A percentile compares a stretch with the other conserved stretches of the same genome.
Conservation (phyloP, 2,113 vertebrate species). For the Ovis aries region DNA sequence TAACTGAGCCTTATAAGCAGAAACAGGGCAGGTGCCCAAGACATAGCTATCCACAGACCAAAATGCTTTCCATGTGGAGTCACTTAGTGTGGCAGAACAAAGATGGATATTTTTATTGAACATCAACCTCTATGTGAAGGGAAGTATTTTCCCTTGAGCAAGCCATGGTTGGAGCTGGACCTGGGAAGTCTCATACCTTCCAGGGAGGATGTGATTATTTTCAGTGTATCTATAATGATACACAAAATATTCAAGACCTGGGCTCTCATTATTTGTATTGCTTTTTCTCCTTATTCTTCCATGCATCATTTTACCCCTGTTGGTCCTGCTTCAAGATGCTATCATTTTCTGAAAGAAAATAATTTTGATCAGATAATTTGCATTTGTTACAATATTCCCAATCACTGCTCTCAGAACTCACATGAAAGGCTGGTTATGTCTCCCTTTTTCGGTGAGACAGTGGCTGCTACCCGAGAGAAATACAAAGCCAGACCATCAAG, state of each 20-base stretch:
- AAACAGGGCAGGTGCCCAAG: not conserved
- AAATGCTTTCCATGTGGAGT: not conserved
- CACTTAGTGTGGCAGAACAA: not conserved
- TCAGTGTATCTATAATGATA: not conserved
- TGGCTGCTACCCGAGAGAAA: not conserved
- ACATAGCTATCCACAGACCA: not conserved
- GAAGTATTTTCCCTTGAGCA: not conserved
- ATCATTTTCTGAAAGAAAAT: not conserved
- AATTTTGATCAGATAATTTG: not conserved
- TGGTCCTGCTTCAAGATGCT: not conserved
- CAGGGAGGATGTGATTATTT: not conserved
- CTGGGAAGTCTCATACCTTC: not conserved
- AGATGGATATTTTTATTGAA: not conserved
- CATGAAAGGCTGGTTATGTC: not conserved
- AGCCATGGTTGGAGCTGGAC: not conserved
- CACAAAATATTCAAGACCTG: not conserved
- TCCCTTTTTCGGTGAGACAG: not conserved
- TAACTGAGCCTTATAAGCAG: not conserved
- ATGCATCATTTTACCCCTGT: not conserved
- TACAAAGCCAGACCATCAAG: slow-evolving; percentile 12
- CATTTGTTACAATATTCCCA: not conserved
- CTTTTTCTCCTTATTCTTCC: not conserved
- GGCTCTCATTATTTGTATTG: not conserved
- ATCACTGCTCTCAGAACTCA: not conserved
- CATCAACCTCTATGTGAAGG: not conserved